Percentiles rank a stretch among this genome's conserved stretches.
Evolutionary conservation across 2,113 vertebrate species (phyloP).

Genomic region (Promerops cafer): DNA sequence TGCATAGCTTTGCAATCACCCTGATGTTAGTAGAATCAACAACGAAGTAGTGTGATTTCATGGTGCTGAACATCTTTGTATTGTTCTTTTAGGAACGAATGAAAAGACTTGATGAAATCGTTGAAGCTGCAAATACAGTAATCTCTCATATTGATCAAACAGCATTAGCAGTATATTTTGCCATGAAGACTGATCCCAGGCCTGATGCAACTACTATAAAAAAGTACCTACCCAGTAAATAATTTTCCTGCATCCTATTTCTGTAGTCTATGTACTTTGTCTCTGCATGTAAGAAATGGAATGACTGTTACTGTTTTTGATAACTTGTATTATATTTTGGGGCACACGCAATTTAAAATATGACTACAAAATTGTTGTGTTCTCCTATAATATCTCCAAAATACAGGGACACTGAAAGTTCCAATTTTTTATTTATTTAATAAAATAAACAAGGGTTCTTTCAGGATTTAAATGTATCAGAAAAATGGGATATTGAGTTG

Average conservation of each 20-base stretch:
- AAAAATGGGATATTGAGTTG: not conserved
- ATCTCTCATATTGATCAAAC: conserved; percentile 93
- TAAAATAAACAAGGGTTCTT: not conserved
- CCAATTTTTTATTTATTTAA: not conserved
- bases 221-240: conserved; percentile 90
- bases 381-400: not conserved
- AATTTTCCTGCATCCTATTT: conserved; percentile 80
- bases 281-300: not conserved
- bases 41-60: not conserved
- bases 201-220: conserved; percentile 94
- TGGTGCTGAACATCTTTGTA: not conserved
- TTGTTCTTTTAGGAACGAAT: conserved; percentile 79
- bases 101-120: conserved; percentile 86
- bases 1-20: not conserved
- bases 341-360: not conserved
- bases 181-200: conserved; percentile 96
- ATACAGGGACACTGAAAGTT: not conserved
- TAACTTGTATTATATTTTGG: not conserved
- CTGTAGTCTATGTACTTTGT: conserved; percentile 19
- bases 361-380: not conserved
- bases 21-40: not conserved
- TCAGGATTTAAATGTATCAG: not conserved
- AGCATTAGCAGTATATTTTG: conserved; percentile 88
- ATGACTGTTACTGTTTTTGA: not conserved
- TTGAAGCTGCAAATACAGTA: conserved; percentile 85